phyloP scores from a whole-genome alignment of 1,140 invertebrate genomes.

The Pectinophora gossypiella region DNA sequence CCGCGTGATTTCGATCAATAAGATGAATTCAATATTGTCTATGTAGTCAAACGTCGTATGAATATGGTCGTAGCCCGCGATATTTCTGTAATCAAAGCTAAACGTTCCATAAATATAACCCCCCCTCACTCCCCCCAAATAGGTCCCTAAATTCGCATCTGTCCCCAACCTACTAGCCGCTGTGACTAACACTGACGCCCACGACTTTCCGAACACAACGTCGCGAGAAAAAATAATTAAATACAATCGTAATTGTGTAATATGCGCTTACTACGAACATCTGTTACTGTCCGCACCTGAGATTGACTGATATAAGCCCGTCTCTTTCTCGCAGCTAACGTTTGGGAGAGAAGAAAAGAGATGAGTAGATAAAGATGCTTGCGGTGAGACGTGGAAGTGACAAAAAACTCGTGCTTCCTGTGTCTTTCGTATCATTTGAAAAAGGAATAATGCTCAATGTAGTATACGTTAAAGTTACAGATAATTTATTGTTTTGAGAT shows the following conservation, averaged over 20 bases:
- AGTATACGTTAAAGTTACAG: conserved; percentile 34
- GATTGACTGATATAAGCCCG: conserved; percentile 21
- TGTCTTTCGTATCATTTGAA: conserved; percentile 74
- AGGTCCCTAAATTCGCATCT: neutral
- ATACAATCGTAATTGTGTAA: conserved; percentile 73
- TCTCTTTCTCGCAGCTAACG: conserved; percentile 28
- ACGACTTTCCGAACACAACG: conserved; percentile 48
- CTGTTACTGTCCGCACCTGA: conserved; percentile 74
- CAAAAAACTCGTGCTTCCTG: conserved; percentile 74
- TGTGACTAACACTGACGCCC: conserved; percentile 41
- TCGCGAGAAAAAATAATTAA: conserved; percentile 65
- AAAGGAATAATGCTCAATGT: conserved; percentile 60
- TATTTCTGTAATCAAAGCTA: no score
- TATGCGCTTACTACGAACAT: conserved; percentile 62
- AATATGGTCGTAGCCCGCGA: no score
- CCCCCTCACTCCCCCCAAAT: no score
- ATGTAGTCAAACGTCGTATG: no score
- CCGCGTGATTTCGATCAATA: no score
- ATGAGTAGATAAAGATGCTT: conserved; percentile 26
- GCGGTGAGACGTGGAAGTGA: conserved; percentile 65
- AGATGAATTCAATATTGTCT: no score
- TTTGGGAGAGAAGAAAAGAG: conserved; percentile 34
- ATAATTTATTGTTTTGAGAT: no score
- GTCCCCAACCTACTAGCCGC: neutral
- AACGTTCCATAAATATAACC: no score